Conservation (phyloP, 1,140 invertebrate genomes). For the Prorops nasuta region DNA sequence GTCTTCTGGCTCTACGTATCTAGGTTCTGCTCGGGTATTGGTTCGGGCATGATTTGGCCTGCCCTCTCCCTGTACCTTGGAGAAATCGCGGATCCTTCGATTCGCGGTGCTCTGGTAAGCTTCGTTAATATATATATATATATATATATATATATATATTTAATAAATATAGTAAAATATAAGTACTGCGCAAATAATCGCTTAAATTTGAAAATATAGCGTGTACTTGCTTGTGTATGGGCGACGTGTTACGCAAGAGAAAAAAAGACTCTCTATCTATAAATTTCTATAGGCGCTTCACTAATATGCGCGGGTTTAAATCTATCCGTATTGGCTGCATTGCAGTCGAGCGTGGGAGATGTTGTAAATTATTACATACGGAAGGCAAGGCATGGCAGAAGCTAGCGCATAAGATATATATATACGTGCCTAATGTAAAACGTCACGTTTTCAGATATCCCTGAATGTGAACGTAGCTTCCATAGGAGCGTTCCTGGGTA, state of each 20-base stretch:
- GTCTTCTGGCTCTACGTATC: slow-evolving; percentile 52
- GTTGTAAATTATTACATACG: background rate
- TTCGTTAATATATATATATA: slow-evolving; percentile 15
- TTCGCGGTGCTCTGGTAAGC: slow-evolving; percentile 61
- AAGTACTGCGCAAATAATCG: too few relatives aligned
- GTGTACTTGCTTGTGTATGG: too few relatives aligned
- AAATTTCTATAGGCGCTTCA: too few relatives aligned
- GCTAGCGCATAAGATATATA: background rate
- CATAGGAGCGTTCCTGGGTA: slow-evolving; percentile 47
- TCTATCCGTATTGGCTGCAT: background rate
- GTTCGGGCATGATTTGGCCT: slow-evolving; percentile 57
- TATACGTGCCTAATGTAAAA: background rate
- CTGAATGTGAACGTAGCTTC: slow-evolving; percentile 58
- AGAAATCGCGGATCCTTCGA: slow-evolving; percentile 61
- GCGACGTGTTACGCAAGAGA: too few relatives aligned
- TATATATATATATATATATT: background rate
- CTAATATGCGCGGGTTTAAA: too few relatives aligned
- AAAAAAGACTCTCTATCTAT: too few relatives aligned
- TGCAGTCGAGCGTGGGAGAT: background rate
- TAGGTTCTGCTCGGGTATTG: slow-evolving; percentile 58
- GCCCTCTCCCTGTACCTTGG: slow-evolving; percentile 55
- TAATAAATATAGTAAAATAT: background rate
- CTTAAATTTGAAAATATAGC: too few relatives aligned
- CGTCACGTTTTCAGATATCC: slow-evolving; percentile 48
- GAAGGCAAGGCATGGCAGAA: background rate